Base-by-base conservation (phyloP, 2,797 vertebrate genomes). In the Xiphophorus birchmanni region DNA sequence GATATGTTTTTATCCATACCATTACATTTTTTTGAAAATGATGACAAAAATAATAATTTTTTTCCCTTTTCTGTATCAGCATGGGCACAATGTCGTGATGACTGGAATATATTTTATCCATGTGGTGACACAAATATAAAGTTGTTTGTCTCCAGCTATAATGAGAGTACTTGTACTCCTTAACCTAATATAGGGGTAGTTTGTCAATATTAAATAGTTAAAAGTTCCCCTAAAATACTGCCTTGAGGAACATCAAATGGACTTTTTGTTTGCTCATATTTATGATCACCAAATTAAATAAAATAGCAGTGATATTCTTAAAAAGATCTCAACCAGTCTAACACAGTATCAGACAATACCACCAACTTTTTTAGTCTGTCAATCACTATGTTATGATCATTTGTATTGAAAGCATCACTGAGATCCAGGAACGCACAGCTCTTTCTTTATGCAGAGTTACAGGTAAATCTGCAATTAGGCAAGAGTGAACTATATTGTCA, bases 401-500 rank as follows among this genome's bases (percentile, higher is more conserved):
- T 17, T 67, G 35, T 40, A 35, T 67, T 67, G 35, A 67, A 67
- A 21, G 63, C 18, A 67, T 18, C 35, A 67, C 37, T 42, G 65
- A 69, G 21, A 12, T 42, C 10, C 37, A 26, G 10, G 40, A 71
- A 9, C 80, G 60, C n/a, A 50, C 18, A 72, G 23, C 2, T 77
- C 0, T 37, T 40, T n/a, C 42, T 82, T 32, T 63, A 45, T 50
- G 69, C 40, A 74, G 50, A 21, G 78, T 37, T 26, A 50, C 54
- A 50, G 63, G 10, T 58, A 50, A n/a, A 50, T 48, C 15, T 17
- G 26, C 44, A 18, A 2, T 26, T 71, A 13, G 32, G 67, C 5
- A 82, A 42, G 32, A 63, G 58, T 54, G 29, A 15, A 76, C 63
- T 26, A 15, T 17, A 69, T 2, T 4, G 3, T 77, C 48, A 83